Evolutionary conservation across 1,140 invertebrate species (phyloP).

Genomic region (Schlechtendalia chinensis): DNA sequence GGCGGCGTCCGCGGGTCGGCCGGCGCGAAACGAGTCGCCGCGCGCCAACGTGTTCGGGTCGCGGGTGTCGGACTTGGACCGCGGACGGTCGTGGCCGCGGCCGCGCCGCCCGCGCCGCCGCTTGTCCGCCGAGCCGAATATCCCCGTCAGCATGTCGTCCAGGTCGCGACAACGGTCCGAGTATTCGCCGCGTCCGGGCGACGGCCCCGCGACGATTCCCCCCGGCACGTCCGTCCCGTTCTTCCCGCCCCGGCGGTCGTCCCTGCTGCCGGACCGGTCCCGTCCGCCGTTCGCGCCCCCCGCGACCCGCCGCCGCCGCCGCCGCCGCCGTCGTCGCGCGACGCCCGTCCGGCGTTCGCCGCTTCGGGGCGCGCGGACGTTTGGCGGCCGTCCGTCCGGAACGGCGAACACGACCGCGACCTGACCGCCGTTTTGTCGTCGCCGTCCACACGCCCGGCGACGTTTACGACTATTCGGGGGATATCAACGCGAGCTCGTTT

Average conservation of each 20-base stretch:
- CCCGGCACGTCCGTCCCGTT: too few species aligned
- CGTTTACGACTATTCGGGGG: conserved; percentile 14
- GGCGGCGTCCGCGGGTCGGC: too few species aligned
- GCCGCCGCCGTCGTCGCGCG: conserved; percentile 20
- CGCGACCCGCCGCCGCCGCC: conserved; percentile 49
- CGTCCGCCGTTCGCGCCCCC: background rate
- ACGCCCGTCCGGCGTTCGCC: conserved; percentile 61
- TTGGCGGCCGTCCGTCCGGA: conserved; percentile 70
- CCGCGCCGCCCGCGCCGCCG: background rate
- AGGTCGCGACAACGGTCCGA: conserved; percentile 5
- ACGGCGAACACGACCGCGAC: conserved; percentile 65
- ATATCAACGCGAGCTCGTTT: background rate
- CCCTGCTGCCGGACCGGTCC: background rate
- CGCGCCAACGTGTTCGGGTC: conserved; percentile 4
- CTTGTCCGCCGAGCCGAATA: conserved; percentile 16
- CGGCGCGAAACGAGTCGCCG: conserved; percentile 18
- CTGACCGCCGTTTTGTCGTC: background rate
- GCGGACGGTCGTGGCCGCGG: conserved; percentile 4
- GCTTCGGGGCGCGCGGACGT: conserved; percentile 73
- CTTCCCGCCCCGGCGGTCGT: too few species aligned
- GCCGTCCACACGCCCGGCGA: background rate
- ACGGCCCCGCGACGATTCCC: too few species aligned
- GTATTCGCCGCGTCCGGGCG: background rate
- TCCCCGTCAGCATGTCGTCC: conserved; percentile 1
- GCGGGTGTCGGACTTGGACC: conserved; percentile 35